A percentile compares a stretch with the other conserved stretches of the same genome.
phyloP scores from a whole-genome alignment of 2,113 vertebrate genomes.

The Zingel zingel region DNA sequence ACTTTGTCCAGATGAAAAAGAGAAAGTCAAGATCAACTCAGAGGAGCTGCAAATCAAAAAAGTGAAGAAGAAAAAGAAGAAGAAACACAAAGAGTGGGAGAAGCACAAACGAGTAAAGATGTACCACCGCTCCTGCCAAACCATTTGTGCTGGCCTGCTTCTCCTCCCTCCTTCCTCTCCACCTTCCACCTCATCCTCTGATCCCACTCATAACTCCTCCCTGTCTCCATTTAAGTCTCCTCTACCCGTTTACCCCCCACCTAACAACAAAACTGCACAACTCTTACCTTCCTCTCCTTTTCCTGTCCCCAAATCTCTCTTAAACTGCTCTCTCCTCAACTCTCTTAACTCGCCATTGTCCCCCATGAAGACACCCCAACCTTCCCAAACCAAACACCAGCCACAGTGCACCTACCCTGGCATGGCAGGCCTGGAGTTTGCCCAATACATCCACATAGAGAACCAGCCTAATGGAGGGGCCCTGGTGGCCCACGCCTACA shows the following conservation, averaged over 20 bases:
- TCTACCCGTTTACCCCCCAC: slow-evolving; percentile 78
- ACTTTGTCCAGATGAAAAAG: slow-evolving; percentile 88
- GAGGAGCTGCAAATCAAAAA: slow-evolving; percentile 97
- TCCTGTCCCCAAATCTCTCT: slow-evolving; percentile 17
- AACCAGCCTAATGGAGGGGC: slow-evolving; percentile 97
- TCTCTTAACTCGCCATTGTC: slow-evolving; percentile 76
- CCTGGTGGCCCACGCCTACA: slow-evolving; percentile 94
- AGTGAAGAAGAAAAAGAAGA: slow-evolving; percentile 99
- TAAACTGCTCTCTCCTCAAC: slow-evolving; percentile 45
- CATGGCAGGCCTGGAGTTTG: slow-evolving; percentile 91
- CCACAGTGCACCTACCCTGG: slow-evolving; percentile 74
- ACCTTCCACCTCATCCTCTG: slow-evolving; percentile 32
- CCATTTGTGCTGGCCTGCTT: slow-evolving; percentile 90
- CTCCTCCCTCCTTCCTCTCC: slow-evolving; percentile 82
- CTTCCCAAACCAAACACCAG: slow-evolving; percentile 76
- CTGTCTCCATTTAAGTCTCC: slow-evolving; percentile 86
- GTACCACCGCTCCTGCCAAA: slow-evolving; percentile 97
- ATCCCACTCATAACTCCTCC: slow-evolving; percentile 43
- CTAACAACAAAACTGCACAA: slow-evolving; percentile 52
- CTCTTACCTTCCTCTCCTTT: slow-evolving; percentile 49
- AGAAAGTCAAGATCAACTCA: slow-evolving; percentile 89
- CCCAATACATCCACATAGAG: slow-evolving; percentile 93
- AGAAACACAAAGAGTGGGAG: slow-evolving; percentile 99
- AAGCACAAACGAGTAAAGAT: slow-evolving; percentile 96
- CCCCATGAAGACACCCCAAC: slow-evolving; percentile 82